Conservation (phyloP, 2,113 vertebrate genomes). For the Bettongia penicillata region DNA sequence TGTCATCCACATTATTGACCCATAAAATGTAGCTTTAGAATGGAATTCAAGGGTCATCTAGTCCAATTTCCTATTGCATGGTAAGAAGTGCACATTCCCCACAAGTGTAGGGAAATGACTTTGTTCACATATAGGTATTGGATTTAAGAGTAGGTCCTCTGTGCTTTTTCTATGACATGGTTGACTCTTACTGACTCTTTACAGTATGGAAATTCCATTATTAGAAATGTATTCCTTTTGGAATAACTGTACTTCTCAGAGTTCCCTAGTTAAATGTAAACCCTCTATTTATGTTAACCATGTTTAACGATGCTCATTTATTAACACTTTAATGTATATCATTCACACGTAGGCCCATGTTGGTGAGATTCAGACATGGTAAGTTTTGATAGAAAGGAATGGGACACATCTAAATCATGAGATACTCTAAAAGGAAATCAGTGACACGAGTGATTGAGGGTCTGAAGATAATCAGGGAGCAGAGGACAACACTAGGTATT, state of each 20-base stretch:
- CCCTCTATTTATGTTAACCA: background rate
- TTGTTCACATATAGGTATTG: background rate
- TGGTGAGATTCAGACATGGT: background rate
- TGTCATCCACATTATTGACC: background rate
- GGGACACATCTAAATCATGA: background rate
- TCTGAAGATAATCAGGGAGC: background rate
- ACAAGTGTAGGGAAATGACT: background rate
- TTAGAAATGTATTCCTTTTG: background rate
- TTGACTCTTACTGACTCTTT: background rate
- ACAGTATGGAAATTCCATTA: background rate
- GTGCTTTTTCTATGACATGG: background rate
- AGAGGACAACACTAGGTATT: background rate
- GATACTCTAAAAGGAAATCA: background rate
- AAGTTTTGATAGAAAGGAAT: background rate
- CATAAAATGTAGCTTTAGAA: background rate
- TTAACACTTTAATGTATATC: background rate
- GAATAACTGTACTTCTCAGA: conserved; percentile 2
- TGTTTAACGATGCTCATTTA: background rate
- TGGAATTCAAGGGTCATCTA: background rate
- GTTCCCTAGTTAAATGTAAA: background rate
- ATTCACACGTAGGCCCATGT: background rate
- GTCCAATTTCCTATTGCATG: background rate
- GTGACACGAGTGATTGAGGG: background rate
- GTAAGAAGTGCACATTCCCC: background rate
- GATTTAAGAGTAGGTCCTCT: background rate